Conservation (phyloP, 2,113 vertebrate genomes). For the Larimichthys polyactis region DNA sequence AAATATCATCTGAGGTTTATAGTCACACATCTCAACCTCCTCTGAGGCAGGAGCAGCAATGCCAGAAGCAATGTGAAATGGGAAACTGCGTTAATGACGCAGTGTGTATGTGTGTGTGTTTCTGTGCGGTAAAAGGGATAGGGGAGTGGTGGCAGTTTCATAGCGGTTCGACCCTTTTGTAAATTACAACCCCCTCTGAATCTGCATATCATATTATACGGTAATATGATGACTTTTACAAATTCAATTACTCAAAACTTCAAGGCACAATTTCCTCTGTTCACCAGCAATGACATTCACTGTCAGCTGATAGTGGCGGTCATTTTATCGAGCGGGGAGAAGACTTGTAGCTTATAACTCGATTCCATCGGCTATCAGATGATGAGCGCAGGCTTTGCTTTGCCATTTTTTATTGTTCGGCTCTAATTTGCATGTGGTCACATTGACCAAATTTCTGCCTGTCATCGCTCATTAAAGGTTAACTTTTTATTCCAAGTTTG, state of each 20-base stretch:
- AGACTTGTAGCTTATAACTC: conserved; percentile 31
- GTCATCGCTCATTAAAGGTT: conserved; percentile 15
- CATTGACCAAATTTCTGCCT: neutral
- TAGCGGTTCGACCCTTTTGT: conserved; percentile 52
- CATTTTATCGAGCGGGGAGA: conserved; percentile 21
- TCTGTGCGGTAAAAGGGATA: neutral
- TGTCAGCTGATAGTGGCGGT: conserved; percentile 52
- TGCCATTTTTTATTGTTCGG: conserved; percentile 32
- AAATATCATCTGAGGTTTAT: conserved; percentile 46
- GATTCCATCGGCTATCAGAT: conserved; percentile 38
- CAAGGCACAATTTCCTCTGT: conserved; percentile 66
- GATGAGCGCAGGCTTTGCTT: neutral
- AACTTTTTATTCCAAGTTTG: conserved; percentile 12
- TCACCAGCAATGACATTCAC: conserved; percentile 61
- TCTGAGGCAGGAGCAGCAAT: conserved; percentile 34
- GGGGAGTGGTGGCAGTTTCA: conserved; percentile 44
- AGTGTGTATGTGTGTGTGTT: conserved; percentile 14
- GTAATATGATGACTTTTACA: conserved; percentile 73
- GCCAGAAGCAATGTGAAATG: conserved; percentile 52
- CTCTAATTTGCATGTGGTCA: conserved; percentile 10
- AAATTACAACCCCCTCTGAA: conserved; percentile 56
- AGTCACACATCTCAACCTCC: conserved; percentile 27
- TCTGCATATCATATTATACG: conserved; percentile 69
- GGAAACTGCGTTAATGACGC: conserved; percentile 52
- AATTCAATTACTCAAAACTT: conserved; percentile 74